phyloP scores from a whole-genome alignment of 2,888 invertebrate genomes.

The Stenolophus ochropezus region DNA sequence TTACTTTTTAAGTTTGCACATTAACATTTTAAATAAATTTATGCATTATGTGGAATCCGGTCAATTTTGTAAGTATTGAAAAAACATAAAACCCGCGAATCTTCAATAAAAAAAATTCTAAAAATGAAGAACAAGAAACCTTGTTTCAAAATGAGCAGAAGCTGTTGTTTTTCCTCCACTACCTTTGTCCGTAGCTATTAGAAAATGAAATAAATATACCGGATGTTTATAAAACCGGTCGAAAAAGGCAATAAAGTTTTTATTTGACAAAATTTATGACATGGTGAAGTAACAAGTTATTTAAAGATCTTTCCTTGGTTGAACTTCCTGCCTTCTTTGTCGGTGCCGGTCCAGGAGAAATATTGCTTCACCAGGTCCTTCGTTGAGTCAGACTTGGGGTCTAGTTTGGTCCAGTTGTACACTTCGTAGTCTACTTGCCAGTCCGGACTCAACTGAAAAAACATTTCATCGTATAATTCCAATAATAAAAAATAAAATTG shows the following conservation, averaged over 20 bases:
- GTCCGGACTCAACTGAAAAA: constrained; percentile 85
- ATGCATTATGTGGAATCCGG: too few relatives aligned
- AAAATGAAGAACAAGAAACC: too few relatives aligned
- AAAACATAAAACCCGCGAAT: too few relatives aligned
- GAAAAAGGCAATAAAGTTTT: constrained; percentile 58
- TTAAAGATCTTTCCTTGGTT: constrained; percentile 99
- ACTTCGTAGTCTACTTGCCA: constrained; percentile 98
- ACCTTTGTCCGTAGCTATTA: too few relatives aligned
- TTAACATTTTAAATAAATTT: too few relatives aligned
- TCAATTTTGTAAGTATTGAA: too few relatives aligned
- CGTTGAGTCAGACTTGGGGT: constrained; percentile 85
- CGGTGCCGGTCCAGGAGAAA: constrained; percentile 91
- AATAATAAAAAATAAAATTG: background rate
- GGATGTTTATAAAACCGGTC: too few relatives aligned
- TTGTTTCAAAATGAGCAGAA: too few relatives aligned
- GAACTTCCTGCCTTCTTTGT: constrained; percentile 92
- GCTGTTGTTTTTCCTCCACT: too few relatives aligned
- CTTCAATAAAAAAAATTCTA: too few relatives aligned
- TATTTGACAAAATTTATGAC: constrained; percentile 56
- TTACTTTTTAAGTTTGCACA: too few relatives aligned
- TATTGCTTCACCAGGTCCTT: constrained; percentile 92
- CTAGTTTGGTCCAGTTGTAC: constrained; percentile 96
- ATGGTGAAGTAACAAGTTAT: constrained; percentile 74
- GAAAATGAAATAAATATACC: too few relatives aligned
- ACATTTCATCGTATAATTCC: background rate